These are phyloP conservation scores for Gambelia wislizenii DNA, from an alignment of 2,797 vertebrate species.

Conservation along the genomic window DNA sequence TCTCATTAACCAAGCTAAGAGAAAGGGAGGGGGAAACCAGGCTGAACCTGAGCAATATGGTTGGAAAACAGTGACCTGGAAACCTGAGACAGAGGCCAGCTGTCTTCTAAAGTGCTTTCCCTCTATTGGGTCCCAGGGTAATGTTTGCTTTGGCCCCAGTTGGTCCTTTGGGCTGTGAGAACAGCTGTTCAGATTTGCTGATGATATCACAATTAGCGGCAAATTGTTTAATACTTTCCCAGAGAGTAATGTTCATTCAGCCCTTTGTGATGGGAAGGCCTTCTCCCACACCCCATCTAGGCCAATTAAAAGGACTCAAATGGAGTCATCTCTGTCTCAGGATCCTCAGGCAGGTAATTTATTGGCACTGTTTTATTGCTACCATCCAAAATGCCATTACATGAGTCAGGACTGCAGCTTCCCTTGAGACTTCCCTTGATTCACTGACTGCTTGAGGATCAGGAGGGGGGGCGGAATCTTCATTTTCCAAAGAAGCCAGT, in stretches of 20 bases:
- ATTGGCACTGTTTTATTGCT: slow-evolving; percentile 16
- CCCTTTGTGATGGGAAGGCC: background rate
- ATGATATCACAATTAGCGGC: slow-evolving; percentile 66
- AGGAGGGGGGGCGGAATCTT: background rate
- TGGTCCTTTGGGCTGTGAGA: slow-evolving; percentile 32
- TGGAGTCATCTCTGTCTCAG: background rate
- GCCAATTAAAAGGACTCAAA: slow-evolving; percentile 25
- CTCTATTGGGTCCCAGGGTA: slow-evolving; percentile 40
- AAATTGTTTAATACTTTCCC: slow-evolving; percentile 70
- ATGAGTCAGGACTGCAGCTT: background rate
- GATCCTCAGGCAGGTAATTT: background rate
- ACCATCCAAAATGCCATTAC: background rate
- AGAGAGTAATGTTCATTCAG: background rate
- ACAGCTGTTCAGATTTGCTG: slow-evolving; percentile 68
- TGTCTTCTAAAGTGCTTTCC: slow-evolving; percentile 45
- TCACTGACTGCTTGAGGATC: slow-evolving; percentile 14
- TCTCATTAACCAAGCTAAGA: slow-evolving; percentile 1
- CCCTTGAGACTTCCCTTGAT: background rate
- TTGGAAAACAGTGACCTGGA: slow-evolving; percentile 50
- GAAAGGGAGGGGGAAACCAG: background rate
- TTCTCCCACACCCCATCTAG: background rate
- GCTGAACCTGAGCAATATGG: rapidly evolving
- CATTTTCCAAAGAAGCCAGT: background rate
- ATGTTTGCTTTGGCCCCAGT: slow-evolving; percentile 69
- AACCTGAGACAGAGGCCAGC: slow-evolving; percentile 7